These are phyloP conservation scores for Rhyzopertha dominica DNA, from an alignment of 1,140 invertebrate genomes.

Conservation along the genomic window DNA sequence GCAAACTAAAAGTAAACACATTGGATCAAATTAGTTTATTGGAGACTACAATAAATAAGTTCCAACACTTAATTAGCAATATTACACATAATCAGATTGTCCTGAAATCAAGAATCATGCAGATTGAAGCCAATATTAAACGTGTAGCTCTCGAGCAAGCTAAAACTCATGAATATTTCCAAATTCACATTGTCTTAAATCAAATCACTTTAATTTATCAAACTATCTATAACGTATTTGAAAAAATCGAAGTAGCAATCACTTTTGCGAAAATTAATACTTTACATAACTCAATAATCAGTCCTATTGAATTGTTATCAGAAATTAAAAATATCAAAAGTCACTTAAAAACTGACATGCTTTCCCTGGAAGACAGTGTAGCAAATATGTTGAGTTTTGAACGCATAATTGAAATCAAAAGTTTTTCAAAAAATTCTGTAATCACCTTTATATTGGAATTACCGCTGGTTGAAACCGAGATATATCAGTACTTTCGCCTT, in stretches of 20 bases:
- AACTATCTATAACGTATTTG: constrained; percentile 5
- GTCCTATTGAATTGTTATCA: constrained; percentile 6
- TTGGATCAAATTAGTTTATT: constrained; percentile 8
- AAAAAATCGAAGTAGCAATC: constrained; percentile 12
- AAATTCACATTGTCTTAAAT: not conserved
- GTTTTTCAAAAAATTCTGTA: constrained; percentile 12
- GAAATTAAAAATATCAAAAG: constrained; percentile 12
- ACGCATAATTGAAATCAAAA: constrained; percentile 13
- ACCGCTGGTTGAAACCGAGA: constrained; percentile 10
- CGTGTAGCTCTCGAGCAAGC: not conserved
- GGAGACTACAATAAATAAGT: constrained; percentile 6
- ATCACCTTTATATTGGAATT: constrained; percentile 14
- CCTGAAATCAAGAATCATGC: constrained; percentile 9
- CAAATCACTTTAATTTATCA: constrained; percentile 3
- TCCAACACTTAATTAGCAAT: constrained; percentile 8
- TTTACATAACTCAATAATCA: constrained; percentile 13
- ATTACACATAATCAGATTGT: constrained; percentile 10
- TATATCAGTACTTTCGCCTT: constrained; percentile 13
- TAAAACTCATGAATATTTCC: too few relatives aligned
- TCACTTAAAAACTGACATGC: constrained; percentile 6
- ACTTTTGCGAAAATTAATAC: constrained; percentile 15
- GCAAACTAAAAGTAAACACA: constrained; percentile 8
- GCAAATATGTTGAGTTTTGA: constrained; percentile 9
- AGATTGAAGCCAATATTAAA: constrained; percentile 12
- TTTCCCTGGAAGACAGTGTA: not conserved